Evolutionary conservation across 1,140 invertebrate species (phyloP).

Genomic region (Drosophila bifasciata): DNA sequence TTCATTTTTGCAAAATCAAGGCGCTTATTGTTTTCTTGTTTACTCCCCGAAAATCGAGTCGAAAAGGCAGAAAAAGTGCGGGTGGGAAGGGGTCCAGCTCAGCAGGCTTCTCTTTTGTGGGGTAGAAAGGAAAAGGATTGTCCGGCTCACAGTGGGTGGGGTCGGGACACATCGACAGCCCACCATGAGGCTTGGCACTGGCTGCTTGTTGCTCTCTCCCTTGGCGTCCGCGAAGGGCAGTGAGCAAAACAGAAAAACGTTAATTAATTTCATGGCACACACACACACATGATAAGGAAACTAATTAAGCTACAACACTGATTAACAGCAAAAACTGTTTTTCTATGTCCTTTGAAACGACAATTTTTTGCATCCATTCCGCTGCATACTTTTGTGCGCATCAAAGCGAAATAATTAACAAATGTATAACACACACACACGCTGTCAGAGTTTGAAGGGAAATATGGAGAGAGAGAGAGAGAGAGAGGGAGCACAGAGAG

Average conservation of each 20-base stretch:
- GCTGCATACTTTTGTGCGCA: conserved; percentile 74
- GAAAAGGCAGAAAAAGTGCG: too few relatives aligned
- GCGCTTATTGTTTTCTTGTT: conserved; percentile 64
- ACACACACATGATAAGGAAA: conserved; percentile 64
- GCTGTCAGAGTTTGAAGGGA: too few relatives aligned
- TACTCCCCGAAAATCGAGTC: conserved; percentile 24
- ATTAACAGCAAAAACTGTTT: conserved; percentile 70
- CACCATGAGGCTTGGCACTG: background rate
- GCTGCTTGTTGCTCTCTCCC: conserved; percentile 7
- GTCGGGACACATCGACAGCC: too few relatives aligned
- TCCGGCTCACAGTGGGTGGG: background rate
- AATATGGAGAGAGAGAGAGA: background rate
- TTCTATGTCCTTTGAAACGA: conserved; percentile 64
- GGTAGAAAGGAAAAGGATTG: background rate
- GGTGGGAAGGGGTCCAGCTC: background rate
- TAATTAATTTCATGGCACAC: conserved; percentile 69
- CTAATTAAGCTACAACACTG: conserved; percentile 74
- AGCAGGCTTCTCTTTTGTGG: background rate
- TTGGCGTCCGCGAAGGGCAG: background rate
- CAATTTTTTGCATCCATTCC: conserved; percentile 59
- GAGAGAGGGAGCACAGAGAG: too few relatives aligned
- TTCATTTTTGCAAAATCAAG: conserved; percentile 75
- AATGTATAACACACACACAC: conserved; percentile 62
- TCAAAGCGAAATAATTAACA: conserved; percentile 81
- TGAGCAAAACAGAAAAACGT: conserved; percentile 33